Percentiles rank a stretch among this genome's conserved stretches.
Evolutionary conservation across 2,113 vertebrate species (phyloP).

Genomic region (Hemibagrus wyckioides): DNA sequence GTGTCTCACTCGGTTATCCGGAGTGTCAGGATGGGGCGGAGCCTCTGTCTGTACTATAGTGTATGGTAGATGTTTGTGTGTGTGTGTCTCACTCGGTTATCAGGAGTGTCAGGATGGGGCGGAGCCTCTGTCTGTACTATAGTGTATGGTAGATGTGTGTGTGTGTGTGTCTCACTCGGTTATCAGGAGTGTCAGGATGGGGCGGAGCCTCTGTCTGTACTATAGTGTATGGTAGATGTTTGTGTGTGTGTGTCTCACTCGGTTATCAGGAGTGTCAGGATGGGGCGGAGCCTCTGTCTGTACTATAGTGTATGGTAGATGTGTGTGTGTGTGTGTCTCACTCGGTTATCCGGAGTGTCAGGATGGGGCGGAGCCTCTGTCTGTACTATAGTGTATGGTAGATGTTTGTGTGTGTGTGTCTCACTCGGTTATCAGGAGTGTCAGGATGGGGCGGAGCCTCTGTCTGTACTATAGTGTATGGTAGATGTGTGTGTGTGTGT

Average conservation of each 20-base stretch:
- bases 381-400: slow-evolving; percentile 88
- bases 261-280: slow-evolving; percentile 81
- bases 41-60: slow-evolving; percentile 84
- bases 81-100: slow-evolving; percentile 79
- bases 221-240: background rate
- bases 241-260: slow-evolving; percentile 71
- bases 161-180: background rate
- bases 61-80: background rate
- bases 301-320: too few species aligned
- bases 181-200: background rate
- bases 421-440: too few species aligned
- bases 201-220: background rate
- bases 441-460: background rate
- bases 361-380: slow-evolving; percentile 91
- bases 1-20: slow-evolving; percentile 82
- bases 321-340: slow-evolving; percentile 62
- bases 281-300: slow-evolving; percentile 86
- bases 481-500: background rate
- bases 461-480: background rate
- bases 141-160: background rate
- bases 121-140: slow-evolving; percentile 87
- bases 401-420: background rate
- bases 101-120: slow-evolving; percentile 82
- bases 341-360: slow-evolving; percentile 81
- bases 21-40: slow-evolving; percentile 82